A percentile compares a stretch with the other conserved stretches of the same genome.
Conservation (phyloP, 2,113 vertebrate species). For the Ammodramus savannarum region DNA sequence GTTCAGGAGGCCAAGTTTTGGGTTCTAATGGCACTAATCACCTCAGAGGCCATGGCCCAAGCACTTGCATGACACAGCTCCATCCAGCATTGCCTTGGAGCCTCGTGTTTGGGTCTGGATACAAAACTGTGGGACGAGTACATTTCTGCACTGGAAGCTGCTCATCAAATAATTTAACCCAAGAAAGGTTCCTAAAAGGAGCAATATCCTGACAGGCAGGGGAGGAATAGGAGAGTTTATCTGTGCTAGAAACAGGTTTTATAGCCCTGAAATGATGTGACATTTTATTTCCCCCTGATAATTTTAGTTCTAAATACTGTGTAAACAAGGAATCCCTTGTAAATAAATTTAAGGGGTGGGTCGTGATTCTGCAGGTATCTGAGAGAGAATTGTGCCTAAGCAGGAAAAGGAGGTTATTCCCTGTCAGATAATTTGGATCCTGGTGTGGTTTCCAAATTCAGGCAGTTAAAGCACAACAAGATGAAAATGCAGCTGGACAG, state of each 20-base stretch:
- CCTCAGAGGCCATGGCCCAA: not conserved
- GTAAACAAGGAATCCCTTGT: not conserved
- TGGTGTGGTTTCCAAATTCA: not conserved
- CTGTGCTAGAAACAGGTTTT: not conserved
- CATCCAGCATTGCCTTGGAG: not conserved
- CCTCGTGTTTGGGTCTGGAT: not conserved
- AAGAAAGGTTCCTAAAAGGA: not conserved
- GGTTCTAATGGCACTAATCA: not conserved
- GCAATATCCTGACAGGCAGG: not conserved
- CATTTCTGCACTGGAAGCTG: not conserved
- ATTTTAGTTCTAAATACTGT: not conserved
- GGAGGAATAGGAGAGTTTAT: not conserved
- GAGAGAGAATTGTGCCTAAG: not conserved
- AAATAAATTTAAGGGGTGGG: not conserved
- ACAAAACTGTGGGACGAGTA: not conserved
- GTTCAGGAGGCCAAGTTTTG: not conserved
- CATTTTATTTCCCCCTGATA: not conserved
- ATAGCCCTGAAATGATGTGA: not conserved
- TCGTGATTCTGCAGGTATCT: not conserved
- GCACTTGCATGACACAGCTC: not conserved
- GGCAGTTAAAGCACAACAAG: not conserved
- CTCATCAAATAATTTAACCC: not conserved
- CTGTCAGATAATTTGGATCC: not conserved
- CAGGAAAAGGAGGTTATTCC: not conserved
- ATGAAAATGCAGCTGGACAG: not conserved